phyloP scores from a whole-genome alignment of 2,797 vertebrate species.

The Sebastes steindachneri region DNA sequence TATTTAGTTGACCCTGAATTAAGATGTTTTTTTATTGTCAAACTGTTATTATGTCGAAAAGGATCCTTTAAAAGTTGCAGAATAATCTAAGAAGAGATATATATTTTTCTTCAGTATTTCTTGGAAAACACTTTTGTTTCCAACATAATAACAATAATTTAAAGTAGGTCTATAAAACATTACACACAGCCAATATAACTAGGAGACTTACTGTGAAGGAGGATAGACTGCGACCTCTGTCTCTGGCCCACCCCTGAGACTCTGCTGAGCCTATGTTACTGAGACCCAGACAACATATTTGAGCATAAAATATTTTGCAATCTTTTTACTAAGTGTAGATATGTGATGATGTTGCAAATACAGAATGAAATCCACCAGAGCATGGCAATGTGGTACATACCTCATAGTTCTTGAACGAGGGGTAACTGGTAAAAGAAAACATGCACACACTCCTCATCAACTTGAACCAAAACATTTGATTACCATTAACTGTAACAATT shows the following conservation, averaged over 20 bases:
- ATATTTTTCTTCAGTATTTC: not conserved
- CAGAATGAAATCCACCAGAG: not conserved
- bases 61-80: not conserved
- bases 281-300: slow-evolving; percentile 20
- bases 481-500: not conserved
- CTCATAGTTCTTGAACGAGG: slow-evolving; percentile 81
- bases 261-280: slow-evolving; percentile 69
- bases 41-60: not conserved
- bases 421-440: slow-evolving; percentile 79
- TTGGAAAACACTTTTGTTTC: not conserved
- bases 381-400: slow-evolving; percentile 60
- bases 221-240: slow-evolving; percentile 50
- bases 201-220: slow-evolving; percentile 63
- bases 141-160: not conserved
- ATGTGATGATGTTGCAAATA: not conserved
- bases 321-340: not conserved
- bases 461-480: not conserved
- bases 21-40: not conserved
- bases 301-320: not conserved
- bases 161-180: not conserved
- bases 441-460: not conserved
- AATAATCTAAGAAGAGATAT: not conserved
- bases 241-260: slow-evolving; percentile 68
- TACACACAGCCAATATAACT: not conserved
- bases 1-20: not conserved